These are phyloP conservation scores for Drosophila helvetica DNA, from an alignment of 2,888 invertebrate species.

Conservation along the genomic window DNA sequence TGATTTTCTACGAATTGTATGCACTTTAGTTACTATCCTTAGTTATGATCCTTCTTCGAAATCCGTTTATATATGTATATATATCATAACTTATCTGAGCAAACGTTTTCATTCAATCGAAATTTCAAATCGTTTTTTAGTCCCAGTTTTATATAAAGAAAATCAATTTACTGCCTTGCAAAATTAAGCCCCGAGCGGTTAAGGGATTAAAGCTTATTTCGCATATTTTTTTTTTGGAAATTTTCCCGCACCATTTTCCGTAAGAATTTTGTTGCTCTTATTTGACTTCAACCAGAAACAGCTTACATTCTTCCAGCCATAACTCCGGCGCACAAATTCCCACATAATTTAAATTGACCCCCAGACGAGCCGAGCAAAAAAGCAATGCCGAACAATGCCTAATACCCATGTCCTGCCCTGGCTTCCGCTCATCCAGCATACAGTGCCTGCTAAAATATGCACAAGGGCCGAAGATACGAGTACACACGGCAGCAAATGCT, in stretches of 20 bases:
- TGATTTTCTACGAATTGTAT: background rate
- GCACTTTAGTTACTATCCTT: background rate
- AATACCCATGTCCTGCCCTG: slow-evolving; percentile 4
- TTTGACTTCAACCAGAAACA: background rate
- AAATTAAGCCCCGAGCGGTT: background rate
- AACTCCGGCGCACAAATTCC: slow-evolving; percentile 16
- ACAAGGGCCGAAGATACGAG: slow-evolving; percentile 30
- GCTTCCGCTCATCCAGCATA: slow-evolving; percentile 1
- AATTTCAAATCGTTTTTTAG: too few relatives aligned
- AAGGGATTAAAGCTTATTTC: background rate
- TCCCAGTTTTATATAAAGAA: background rate
- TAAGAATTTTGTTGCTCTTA: too few relatives aligned
- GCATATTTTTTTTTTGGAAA: background rate
- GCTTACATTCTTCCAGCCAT: background rate
- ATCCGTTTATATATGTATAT: too few relatives aligned
- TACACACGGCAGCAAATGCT: slow-evolving; percentile 32
- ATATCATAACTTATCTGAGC: too few relatives aligned
- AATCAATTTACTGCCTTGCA: background rate
- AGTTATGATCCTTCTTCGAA: too few relatives aligned
- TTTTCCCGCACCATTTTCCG: background rate
- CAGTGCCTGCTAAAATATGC: slow-evolving; percentile 40
- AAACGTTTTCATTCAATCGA: too few relatives aligned
- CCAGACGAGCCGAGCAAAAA: slow-evolving; percentile 33
- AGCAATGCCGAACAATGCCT: slow-evolving; percentile 12
- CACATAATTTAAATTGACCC: slow-evolving; percentile 45